Evolutionary conservation across 2,888 invertebrate genomes (phyloP).

Genomic region (Timandra comae): DNA sequence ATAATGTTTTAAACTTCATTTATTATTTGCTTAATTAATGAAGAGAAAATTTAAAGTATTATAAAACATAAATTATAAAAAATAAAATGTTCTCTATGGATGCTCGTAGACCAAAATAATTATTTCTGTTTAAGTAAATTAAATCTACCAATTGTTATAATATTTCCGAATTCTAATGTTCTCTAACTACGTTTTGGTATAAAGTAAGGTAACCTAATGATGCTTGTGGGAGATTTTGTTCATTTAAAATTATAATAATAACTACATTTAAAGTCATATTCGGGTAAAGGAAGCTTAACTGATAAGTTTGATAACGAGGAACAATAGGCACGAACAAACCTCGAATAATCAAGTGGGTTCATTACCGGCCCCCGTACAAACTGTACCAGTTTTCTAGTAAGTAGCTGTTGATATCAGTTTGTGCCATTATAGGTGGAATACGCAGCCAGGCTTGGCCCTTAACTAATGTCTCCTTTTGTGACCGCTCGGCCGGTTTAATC

Average conservation of each 20-base stretch:
- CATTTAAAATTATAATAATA: not conserved
- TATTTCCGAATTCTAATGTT: no score
- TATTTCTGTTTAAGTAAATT: no score
- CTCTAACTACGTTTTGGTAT: no score
- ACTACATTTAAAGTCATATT: not conserved
- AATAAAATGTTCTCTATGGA: no score
- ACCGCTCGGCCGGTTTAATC: constrained; percentile 63
- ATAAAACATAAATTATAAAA: no score
- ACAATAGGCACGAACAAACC: constrained; percentile 31
- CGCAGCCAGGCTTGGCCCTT: constrained; percentile 45
- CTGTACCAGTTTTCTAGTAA: constrained; percentile 47
- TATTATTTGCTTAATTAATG: not conserved
- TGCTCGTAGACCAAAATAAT: no score
- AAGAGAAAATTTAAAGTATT: no score
- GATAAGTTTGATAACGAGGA: constrained; percentile 26
- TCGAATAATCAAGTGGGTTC: constrained; percentile 37
- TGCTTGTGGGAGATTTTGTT: not conserved
- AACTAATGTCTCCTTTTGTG: constrained; percentile 74
- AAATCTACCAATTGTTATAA: no score
- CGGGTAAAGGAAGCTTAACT: constrained; percentile 27
- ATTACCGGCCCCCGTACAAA: constrained; percentile 38
- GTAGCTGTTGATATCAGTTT: constrained; percentile 52
- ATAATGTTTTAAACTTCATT: constrained; percentile 20
- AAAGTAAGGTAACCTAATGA: no score
- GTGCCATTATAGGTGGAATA: constrained; percentile 63